Evolutionary conservation across 2,113 vertebrate species (phyloP).

Genomic region (Mesoclemmys tuberculata): DNA sequence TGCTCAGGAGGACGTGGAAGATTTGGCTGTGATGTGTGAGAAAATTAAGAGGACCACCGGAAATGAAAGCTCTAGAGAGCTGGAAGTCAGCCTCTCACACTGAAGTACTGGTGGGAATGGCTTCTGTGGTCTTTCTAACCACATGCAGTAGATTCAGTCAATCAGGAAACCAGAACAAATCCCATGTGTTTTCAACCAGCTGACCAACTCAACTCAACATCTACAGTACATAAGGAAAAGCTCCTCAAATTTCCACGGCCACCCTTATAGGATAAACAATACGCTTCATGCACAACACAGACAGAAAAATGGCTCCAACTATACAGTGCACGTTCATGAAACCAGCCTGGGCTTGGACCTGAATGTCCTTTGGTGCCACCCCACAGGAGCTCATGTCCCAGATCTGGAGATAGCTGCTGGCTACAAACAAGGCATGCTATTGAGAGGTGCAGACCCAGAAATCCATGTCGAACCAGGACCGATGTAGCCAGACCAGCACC

Average conservation of each 20-base stretch:
- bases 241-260: background rate
- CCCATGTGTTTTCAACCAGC: background rate
- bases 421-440: accelerated
- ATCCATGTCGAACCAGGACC: accelerated
- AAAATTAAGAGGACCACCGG: no score
- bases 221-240: background rate
- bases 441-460: accelerated
- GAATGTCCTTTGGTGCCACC: background rate
- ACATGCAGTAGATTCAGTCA: background rate
- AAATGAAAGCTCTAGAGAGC: background rate
- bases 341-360: background rate
- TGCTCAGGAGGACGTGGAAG: background rate
- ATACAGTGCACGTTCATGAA: accelerated
- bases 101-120: background rate
- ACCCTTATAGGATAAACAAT: accelerated
- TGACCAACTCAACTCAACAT: no score
- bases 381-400: accelerated
- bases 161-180: background rate
- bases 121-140: background rate
- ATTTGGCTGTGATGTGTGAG: no score
- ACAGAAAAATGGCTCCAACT: accelerated
- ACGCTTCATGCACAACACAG: accelerated
- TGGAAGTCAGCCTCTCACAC: background rate
- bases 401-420: background rate
- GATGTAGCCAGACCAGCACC: accelerated